Percentiles rank a stretch among this genome's conserved stretches.
Conservation (phyloP, 1,140 invertebrate species). For the Pachypeltis micranthus region DNA sequence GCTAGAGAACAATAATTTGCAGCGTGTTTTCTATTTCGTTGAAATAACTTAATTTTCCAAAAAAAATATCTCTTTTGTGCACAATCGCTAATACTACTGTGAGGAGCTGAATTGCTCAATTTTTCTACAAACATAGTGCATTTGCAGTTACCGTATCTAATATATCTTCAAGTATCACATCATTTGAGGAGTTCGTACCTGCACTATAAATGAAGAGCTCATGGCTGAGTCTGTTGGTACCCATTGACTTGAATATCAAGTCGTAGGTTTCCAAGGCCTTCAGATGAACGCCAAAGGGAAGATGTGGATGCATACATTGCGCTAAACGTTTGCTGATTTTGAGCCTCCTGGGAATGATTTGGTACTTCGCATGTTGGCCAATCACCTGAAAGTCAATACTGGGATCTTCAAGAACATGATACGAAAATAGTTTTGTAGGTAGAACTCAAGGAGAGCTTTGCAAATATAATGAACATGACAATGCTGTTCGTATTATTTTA, state of each 20-base stretch:
- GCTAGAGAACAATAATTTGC: no score
- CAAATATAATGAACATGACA: no score
- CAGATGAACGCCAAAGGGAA: slow-evolving; percentile 84
- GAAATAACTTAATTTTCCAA: no score
- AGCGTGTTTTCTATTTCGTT: no score
- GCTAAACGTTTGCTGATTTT: slow-evolving; percentile 86
- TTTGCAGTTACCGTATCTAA: not conserved
- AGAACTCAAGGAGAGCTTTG: no score
- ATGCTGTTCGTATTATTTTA: no score
- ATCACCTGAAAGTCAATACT: slow-evolving; percentile 53
- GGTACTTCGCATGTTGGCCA: slow-evolving; percentile 64
- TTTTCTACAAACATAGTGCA: slow-evolving; percentile 2
- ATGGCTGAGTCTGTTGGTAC: slow-evolving; percentile 64
- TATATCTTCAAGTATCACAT: not conserved
- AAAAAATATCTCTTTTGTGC: no score
- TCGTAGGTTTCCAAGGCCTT: slow-evolving; percentile 91
- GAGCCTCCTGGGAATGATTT: slow-evolving; percentile 78
- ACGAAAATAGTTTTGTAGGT: no score
- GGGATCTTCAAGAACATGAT: no score
- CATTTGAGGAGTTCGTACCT: slow-evolving; percentile 36
- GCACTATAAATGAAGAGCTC: slow-evolving; percentile 81
- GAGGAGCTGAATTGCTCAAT: no score
- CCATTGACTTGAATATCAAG: slow-evolving; percentile 85
- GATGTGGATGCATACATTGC: slow-evolving; percentile 88
- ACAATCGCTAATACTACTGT: no score